These are phyloP conservation scores for Cheilosia variabilis DNA, from an alignment of 2,888 invertebrate genomes.

Conservation along the genomic window DNA sequence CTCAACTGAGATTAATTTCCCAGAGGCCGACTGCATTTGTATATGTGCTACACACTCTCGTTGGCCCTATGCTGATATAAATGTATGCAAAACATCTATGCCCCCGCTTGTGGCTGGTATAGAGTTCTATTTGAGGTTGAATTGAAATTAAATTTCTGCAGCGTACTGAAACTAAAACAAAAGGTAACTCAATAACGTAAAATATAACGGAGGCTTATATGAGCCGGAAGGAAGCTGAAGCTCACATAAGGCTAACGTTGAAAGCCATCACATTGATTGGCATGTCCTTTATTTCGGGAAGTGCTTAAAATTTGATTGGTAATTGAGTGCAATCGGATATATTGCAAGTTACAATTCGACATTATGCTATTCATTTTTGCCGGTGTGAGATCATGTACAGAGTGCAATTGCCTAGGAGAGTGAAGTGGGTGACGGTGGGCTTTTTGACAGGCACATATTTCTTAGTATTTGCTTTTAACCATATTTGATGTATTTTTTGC, in stretches of 20 bases:
- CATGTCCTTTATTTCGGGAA: constrained; percentile 43
- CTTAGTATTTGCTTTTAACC: too few species aligned
- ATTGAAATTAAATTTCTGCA: constrained; percentile 47
- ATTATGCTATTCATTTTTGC: background rate
- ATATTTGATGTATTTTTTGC: too few species aligned
- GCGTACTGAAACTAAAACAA: constrained; percentile 27
- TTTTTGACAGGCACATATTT: too few species aligned
- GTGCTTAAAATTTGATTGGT: constrained; percentile 31
- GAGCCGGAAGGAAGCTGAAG: constrained; percentile 27
- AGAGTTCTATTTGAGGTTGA: constrained; percentile 59
- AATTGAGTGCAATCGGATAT: constrained; percentile 28
- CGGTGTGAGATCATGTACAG: too few species aligned
- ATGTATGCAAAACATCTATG: background rate
- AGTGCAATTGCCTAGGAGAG: too few species aligned
- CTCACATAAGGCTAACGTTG: background rate
- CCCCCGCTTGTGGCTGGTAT: constrained; percentile 10
- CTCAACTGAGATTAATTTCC: constrained; percentile 73
- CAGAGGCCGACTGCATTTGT: constrained; percentile 45
- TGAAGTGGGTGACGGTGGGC: too few species aligned
- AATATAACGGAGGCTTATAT: constrained; percentile 12
- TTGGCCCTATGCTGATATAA: background rate
- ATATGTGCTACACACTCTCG: background rate
- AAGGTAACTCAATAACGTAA: constrained; percentile 42
- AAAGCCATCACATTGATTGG: constrained; percentile 24
- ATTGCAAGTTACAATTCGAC: background rate